These are phyloP conservation scores for Lochmaea capreae DNA, from an alignment of 2,888 invertebrate species.

Conservation along the genomic window DNA sequence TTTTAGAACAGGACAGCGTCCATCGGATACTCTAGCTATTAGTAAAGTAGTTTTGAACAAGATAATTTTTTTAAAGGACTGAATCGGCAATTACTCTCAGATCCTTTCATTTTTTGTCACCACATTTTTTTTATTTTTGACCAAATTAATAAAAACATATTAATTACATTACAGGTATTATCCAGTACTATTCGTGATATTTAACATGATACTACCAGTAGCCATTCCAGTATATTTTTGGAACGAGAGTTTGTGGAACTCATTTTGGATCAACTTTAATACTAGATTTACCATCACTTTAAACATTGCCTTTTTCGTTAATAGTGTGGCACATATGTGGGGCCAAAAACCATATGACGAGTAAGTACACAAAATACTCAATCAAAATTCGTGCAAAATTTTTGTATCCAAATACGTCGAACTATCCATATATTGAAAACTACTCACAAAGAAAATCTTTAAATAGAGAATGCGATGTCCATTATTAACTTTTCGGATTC, in stretches of 20 bases:
- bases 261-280: conserved; percentile 87
- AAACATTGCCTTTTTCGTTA: conserved; percentile 95
- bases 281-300: conserved; percentile 84
- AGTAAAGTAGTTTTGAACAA: too few relatives aligned
- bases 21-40: too few relatives aligned
- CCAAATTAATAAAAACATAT: too few relatives aligned
- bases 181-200: conserved; percentile 79
- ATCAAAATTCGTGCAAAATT: not conserved
- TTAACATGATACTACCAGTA: conserved; percentile 80
- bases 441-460: too few relatives aligned
- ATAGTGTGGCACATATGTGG: conserved; percentile 94
- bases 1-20: too few relatives aligned
- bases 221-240: conserved; percentile 85
- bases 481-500: too few relatives aligned
- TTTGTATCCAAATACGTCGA: too few relatives aligned
- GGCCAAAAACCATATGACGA: conserved; percentile 93
- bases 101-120: not conserved
- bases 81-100: too few relatives aligned
- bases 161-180: conserved; percentile 69
- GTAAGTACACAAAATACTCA: conserved; percentile 64
- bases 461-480: too few relatives aligned
- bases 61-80: too few relatives aligned
- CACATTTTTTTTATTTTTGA: not conserved
- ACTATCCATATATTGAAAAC: too few relatives aligned
- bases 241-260: conserved; percentile 81